Percentiles rank a stretch among this genome's conserved stretches.
phyloP scores from a whole-genome alignment of 2,113 vertebrate species.

The Noctilio leporinus region DNA sequence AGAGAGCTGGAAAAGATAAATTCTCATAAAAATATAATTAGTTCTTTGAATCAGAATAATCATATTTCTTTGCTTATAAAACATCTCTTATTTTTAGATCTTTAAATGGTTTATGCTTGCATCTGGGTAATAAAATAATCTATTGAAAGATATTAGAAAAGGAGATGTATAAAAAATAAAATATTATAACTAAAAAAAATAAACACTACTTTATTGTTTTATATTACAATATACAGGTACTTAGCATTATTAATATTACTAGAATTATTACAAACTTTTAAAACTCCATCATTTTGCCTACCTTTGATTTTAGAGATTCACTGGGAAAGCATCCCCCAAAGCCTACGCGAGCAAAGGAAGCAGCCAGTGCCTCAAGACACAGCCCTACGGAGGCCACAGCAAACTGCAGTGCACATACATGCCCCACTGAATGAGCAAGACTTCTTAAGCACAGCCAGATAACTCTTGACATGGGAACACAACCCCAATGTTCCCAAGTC shows the following conservation, averaged over 20 bases:
- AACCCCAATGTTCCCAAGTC: background rate
- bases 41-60: background rate
- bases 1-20: background rate
- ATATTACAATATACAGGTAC: background rate
- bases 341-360: background rate
- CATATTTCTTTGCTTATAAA: background rate
- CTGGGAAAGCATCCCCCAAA: background rate
- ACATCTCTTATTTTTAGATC: background rate
- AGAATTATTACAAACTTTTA: background rate
- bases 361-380: background rate
- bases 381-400: background rate
- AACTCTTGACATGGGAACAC: accelerated
- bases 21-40: background rate
- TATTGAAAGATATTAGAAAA: background rate
- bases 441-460: background rate
- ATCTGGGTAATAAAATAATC: background rate
- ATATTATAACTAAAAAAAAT: background rate
- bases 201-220: background rate
- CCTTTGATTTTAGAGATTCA: background rate
- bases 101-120: background rate
- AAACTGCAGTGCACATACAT: background rate
- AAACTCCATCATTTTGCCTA: background rate
- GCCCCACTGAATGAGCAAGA: background rate
- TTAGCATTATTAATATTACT: background rate
- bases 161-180: background rate